Evolutionary conservation across 2,797 vertebrate genomes (phyloP).

Genomic region (Clarias fuscus): DNA sequence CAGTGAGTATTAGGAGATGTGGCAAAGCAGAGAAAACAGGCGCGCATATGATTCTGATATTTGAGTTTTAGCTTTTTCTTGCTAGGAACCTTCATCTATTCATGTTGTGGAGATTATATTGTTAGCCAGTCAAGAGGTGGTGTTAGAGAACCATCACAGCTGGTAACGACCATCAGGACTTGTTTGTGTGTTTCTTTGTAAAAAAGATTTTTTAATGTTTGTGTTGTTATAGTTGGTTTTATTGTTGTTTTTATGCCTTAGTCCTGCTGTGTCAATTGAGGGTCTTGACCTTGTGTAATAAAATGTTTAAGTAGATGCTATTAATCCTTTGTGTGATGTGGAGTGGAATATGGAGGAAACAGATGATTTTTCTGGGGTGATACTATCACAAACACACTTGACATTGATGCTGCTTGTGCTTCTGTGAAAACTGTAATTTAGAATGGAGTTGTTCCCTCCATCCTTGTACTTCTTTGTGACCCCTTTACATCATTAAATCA

Average conservation of each 20-base stretch:
- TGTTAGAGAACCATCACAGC: not conserved
- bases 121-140: not conserved
- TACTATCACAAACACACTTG: not conserved
- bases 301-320: not conserved
- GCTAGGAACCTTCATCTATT: not conserved
- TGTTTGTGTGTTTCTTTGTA: not conserved
- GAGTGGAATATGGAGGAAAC: not conserved
- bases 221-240: not conserved
- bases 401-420: not conserved
- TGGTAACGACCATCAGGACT: not conserved
- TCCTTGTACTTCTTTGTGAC: not conserved
- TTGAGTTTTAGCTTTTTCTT: not conserved
- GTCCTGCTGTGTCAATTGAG: conserved; percentile 26
- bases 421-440: conserved; percentile 34
- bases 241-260: not conserved
- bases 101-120: not conserved
- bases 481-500: too few relatives aligned
- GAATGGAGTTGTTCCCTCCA: conserved; percentile 38
- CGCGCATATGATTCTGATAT: not conserved
- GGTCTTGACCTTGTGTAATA: conserved; percentile 41
- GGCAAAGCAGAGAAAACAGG: too few relatives aligned
- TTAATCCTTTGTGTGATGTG: not conserved
- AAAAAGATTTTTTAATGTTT: not conserved
- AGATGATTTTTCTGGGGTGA: too few relatives aligned
- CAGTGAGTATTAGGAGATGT: not conserved